Evolutionary conservation across 1,140 invertebrate species (phyloP), one percentile per base, ranked within the genome.

Genomic region (Pogonomyrmex barbatus): DNA sequence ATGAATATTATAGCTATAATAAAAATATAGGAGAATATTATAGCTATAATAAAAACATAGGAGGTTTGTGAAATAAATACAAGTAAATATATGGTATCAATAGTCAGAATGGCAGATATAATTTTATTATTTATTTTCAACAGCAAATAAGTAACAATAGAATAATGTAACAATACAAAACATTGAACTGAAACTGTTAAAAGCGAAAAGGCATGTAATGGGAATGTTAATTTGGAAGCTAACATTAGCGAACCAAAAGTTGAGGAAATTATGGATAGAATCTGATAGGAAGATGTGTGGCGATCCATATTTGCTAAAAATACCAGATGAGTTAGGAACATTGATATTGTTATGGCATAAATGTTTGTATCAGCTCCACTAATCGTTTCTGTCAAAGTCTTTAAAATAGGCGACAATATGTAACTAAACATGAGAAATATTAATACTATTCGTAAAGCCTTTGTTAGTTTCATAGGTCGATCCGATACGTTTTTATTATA

Each of bases 291-390:
- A 96, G 24, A 98, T 97, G 52, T 97, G 97, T 56, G 97, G 96
- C 2, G 98, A 96, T 17, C 98, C 98, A 93, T 99, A 99, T 94
- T 99, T 98, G 92, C 98, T 98, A 92, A 99, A 92, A 99, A 99
- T 81, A 98, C 96, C 52, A 99, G 95, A 95, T 99, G 98, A 6
- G 98, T 94, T 0, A 98, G 89, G 94, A 99, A 96, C 96, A 99
- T 98, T 54, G 98, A 96, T 67, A 97, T 97, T 33, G 98, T 97
- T 95, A 97, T 98, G 1, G 98, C 97, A 92, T 99, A 99, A 92
- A 99, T 99, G n/a, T n/a, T n/a, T 2, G 99, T 99, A 94, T 99
- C 99, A 1, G 99, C 99, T 0, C 24, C 24, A 92, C 98, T 99
- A 0, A 99, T 97, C 0, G 98, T 98, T 94, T 99, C 98, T 0